Evolutionary conservation across 2,113 vertebrate genomes (phyloP), one percentile per base, ranked within the genome.

Genomic region (Pipra filicauda): DNA sequence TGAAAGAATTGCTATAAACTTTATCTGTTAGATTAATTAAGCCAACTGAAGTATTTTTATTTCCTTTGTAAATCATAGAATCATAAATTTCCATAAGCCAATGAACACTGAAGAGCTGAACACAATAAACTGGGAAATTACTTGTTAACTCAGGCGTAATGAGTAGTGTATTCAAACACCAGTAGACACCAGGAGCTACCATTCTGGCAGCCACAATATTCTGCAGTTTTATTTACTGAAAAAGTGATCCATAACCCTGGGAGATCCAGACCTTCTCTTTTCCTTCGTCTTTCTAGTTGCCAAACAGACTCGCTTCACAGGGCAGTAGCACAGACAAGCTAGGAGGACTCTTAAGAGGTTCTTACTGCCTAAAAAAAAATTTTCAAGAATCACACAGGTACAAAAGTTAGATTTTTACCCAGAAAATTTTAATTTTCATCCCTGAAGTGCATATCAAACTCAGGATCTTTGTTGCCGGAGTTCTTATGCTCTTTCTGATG

Each of bases 1-100:
- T 85, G 78, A 91, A 89, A 94, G 52, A 88, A 91, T 66, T 8
- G 4, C 64, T 90, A 49, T 83, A 89, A 96, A 82, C 15, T 82
- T 79, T 43, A 54, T 90, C 52, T 22, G 49, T 52, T 88, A 65
- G 44, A 78, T 18, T 20, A 35, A 88, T 55, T 88, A 93, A 28
- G 12, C 27, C 67, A 83, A 17, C 35, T 93, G 49, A 89, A 89
- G 69, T 81, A 51, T 92, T 90, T 93, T 88, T 91, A 88, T 93
- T 93, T 96, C 46, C 59, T 88, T 79, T 91, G 71, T 91, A 71
- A 93, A 54, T 85, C 71, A 76, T 20, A 77, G 65, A 71, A 77
- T 49, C 27, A 79, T 66, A 87, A 88, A 88, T 92, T 92, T 93
- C 48, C 30, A 30, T 48, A 69, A 93, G 18, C 11, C n/a, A 54